Conservation (phyloP, 2,113 vertebrate genomes). For the Ophthalmolycus amberensis region DNA sequence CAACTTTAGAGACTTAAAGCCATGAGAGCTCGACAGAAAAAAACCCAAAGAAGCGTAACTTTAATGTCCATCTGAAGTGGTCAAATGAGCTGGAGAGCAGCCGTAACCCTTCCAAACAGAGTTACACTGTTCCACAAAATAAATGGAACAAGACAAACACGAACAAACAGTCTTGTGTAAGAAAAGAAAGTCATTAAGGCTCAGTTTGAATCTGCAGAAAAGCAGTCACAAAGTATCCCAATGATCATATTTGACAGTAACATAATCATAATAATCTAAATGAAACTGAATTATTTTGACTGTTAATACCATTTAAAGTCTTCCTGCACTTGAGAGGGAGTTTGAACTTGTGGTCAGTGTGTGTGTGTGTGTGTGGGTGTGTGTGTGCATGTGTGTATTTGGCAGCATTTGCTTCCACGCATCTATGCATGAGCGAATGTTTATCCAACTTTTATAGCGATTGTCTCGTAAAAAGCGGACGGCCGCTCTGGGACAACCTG, state of each 20-base stretch:
- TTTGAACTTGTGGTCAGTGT: slow-evolving; percentile 34
- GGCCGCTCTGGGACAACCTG: slow-evolving; percentile 35
- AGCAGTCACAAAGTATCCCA: background rate
- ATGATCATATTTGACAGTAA: slow-evolving; percentile 46
- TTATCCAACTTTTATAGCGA: slow-evolving; percentile 65
- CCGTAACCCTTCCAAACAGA: slow-evolving; percentile 18
- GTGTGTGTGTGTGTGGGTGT: slow-evolving; percentile 29
- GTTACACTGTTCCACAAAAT: slow-evolving; percentile 29
- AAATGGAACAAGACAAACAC: slow-evolving; percentile 53
- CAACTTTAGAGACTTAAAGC: background rate
- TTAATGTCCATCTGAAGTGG: slow-evolving; percentile 20
- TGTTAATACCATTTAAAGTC: slow-evolving; percentile 32
- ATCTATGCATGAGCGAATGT: slow-evolving; percentile 58
- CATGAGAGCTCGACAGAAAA: background rate
- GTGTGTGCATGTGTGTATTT: slow-evolving; percentile 12
- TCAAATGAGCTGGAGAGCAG: slow-evolving; percentile 19
- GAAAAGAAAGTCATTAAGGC: slow-evolving; percentile 31
- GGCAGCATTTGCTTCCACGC: slow-evolving; percentile 35
- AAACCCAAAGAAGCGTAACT: background rate
- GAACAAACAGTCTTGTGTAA: slow-evolving; percentile 31
- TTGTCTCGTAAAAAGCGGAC: slow-evolving; percentile 59
- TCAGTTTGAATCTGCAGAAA: slow-evolving; percentile 9
- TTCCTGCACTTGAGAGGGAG: slow-evolving; percentile 16
- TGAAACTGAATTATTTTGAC: slow-evolving; percentile 37
- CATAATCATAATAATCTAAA: slow-evolving; percentile 47